phyloP scores from a whole-genome alignment of 1,140 invertebrate genomes.

The Drosophila takahashii region DNA sequence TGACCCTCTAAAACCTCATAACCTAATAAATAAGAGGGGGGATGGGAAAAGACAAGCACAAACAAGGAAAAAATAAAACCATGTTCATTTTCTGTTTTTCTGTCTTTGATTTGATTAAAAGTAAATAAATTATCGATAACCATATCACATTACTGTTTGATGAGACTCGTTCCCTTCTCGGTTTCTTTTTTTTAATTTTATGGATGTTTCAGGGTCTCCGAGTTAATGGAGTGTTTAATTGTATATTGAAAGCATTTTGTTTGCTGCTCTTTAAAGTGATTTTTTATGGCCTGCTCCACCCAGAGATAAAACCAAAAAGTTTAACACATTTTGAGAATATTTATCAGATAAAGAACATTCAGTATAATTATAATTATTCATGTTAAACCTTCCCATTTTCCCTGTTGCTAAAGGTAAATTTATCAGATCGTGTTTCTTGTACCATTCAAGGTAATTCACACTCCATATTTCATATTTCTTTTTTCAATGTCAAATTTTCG shows the following conservation, averaged over 20 bases:
- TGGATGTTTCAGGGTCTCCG: conserved; percentile 16
- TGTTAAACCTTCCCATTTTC: neutral
- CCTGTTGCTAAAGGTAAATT: neutral
- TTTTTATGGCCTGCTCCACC: conserved; percentile 6
- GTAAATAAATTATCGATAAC: conserved; percentile 65
- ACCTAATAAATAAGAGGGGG: conserved; percentile 24
- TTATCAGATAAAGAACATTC: neutral
- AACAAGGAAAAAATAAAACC: conserved; percentile 16
- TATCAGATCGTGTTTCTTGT: neutral
- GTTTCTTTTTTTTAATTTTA: conserved; percentile 9
- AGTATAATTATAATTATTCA: no score
- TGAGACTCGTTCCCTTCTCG: conserved; percentile 6
- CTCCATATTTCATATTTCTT: neutral
- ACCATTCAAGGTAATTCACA: neutral
- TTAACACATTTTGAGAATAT: neutral
- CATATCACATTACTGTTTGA: conserved; percentile 51
- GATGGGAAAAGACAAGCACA: conserved; percentile 1
- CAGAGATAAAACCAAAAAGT: neutral
- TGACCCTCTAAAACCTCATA: conserved; percentile 42
- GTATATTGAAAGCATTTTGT: conserved; percentile 51
- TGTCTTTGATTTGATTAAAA: conserved; percentile 66
- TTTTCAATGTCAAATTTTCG: conserved; percentile 13
- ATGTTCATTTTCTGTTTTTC: conserved; percentile 49
- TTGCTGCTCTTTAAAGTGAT: conserved; percentile 19
- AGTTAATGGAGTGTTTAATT: conserved; percentile 40